These are phyloP conservation scores for Troilus luridus DNA, from an alignment of 2,888 invertebrate species.

Conservation along the genomic window DNA sequence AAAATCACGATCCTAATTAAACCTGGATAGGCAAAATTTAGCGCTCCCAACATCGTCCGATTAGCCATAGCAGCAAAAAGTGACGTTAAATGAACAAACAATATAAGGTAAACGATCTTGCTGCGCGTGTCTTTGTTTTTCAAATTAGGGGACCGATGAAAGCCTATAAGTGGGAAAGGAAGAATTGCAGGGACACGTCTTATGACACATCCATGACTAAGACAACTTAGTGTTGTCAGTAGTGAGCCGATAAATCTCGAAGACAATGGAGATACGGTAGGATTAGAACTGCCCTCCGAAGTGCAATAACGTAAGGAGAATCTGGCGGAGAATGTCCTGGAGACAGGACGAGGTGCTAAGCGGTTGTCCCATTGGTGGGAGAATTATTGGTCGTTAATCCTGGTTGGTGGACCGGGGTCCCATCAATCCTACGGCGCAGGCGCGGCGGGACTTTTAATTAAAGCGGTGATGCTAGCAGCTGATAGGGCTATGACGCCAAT, in stretches of 20 bases:
- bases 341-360: slow-evolving; percentile 46
- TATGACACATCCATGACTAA: slow-evolving; percentile 41
- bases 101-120: no score
- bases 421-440: slow-evolving; percentile 39
- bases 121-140: not conserved
- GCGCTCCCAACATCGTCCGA: no score
- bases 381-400: slow-evolving; percentile 48
- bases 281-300: slow-evolving; percentile 49
- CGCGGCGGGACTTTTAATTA: slow-evolving; percentile 50
- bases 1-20: no score
- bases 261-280: not conserved
- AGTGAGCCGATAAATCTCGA: slow-evolving; percentile 7
- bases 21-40: no score
- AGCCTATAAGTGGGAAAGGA: not conserved
- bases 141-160: not conserved
- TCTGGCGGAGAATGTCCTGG: slow-evolving; percentile 39
- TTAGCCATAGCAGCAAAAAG: no score
- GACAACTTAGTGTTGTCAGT: slow-evolving; percentile 31
- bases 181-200: not conserved
- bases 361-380: slow-evolving; percentile 42
- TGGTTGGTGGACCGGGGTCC: slow-evolving; percentile 22
- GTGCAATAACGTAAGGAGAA: slow-evolving; percentile 49
- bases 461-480: slow-evolving; percentile 42
- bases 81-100: no score
- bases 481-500: slow-evolving; percentile 46